Evolutionary conservation across 2,113 vertebrate species (phyloP), one percentile per base, ranked within the genome.

Genomic region (Oncorhynchus clarkii): DNA sequence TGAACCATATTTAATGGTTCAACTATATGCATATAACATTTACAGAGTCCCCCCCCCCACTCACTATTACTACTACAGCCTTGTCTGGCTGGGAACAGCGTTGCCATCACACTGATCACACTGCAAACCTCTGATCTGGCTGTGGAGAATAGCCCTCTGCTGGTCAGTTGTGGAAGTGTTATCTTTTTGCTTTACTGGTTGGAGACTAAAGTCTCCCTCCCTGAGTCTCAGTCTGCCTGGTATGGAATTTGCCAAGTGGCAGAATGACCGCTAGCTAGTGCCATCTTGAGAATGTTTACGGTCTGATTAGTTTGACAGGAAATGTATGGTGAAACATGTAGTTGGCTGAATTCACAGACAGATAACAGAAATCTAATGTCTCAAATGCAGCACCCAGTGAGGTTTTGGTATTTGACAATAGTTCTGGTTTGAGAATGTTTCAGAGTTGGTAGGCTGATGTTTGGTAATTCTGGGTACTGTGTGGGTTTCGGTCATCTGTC

Each of bases 11-110:
- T 27, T 29, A 31, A 18, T n/a, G 14, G 27, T 67, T 34, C 14
- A 29, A 31, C 67, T 20, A n/a, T 27, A 11, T 31, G 4, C 64
- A 26, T 27, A 4, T 66, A 45, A 45, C 64, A 14, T 66, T 66
- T 29, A 27, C 7, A 7, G 29, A 16, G 6, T 6, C 39, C 39
- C 39, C 68, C n/a, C 87, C 6, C 76, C 64, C 45, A n/a, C 81
- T 75, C 82, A 82, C 78, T 88, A 80, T 45, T 45, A 45, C 85
- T 80, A 82, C 73, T 88, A 91, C 87, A 90, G 88, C n/a, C n/a
- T n/a, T n/a, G n/a, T n/a, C n/a, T n/a, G n/a, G n/a, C n/a, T n/a
- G n/a, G n/a, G n/a, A n/a, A n/a, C n/a, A n/a, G n/a, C n/a, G n/a
- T n/a, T n/a, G n/a, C n/a, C n/a, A n/a, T n/a, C n/a, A n/a, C n/a